Evolutionary conservation across 2,113 vertebrate species (phyloP).

Genomic region (Amazona guildingii): DNA sequence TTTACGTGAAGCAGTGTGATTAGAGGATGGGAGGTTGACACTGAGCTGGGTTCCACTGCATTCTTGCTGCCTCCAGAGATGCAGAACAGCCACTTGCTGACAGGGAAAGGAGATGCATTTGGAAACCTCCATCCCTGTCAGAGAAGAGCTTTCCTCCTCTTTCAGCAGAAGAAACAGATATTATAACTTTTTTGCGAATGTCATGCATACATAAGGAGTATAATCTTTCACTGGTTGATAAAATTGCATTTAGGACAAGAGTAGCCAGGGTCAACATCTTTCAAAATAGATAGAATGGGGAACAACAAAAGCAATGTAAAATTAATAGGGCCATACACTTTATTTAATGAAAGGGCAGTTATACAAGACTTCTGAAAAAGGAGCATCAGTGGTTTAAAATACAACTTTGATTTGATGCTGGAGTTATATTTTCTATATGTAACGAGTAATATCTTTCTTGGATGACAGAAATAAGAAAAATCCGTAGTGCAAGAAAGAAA

Average conservation of each 20-base stretch:
- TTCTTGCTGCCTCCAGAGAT: not conserved
- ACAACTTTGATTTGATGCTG: not conserved
- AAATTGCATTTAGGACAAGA: not conserved
- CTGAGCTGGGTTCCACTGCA: not conserved
- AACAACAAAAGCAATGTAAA: not conserved
- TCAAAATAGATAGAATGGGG: not conserved
- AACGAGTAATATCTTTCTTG: not conserved
- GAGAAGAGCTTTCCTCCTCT: not conserved
- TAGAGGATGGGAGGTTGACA: slow-evolving; percentile 14
- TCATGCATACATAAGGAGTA: not conserved
- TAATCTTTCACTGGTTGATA: not conserved
- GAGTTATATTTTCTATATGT: not conserved
- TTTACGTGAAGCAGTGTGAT: slow-evolving; percentile 17
- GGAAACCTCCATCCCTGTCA: not conserved
- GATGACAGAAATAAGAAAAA: not conserved
- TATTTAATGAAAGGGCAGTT: not conserved
- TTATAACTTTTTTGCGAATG: not conserved
- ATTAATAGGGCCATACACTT: not conserved
- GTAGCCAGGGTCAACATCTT: not conserved
- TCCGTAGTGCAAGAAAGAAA: not conserved
- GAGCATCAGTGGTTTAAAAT: not conserved
- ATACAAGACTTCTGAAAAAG: not conserved
- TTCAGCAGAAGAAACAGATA: not conserved
- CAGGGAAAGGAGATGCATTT: not conserved
- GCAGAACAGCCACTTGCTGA: not conserved